Percentiles rank a stretch among this genome's conserved stretches.
Conservation (phyloP, 2,888 invertebrate genomes). For the Chloroclysta siterata region DNA sequence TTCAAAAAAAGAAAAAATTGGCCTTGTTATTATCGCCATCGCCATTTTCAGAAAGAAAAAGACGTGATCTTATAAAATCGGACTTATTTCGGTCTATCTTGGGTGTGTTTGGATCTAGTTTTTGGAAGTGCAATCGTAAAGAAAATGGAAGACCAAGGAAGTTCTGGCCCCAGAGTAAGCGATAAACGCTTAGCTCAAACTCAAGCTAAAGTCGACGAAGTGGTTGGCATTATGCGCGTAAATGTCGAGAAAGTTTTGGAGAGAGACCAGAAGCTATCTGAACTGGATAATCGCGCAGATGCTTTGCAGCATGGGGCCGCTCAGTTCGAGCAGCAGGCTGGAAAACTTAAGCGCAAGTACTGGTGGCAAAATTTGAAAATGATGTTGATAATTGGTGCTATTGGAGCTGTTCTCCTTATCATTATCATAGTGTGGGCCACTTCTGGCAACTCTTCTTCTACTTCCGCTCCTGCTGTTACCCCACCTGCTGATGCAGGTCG, state of each 20-base stretch:
- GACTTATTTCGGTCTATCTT: not conserved
- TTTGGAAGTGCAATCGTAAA: not conserved
- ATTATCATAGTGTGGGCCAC: slow-evolving; percentile 90
- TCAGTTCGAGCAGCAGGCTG: slow-evolving; percentile 98
- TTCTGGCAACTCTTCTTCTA: slow-evolving; percentile 49
- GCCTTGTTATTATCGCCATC: too few species aligned
- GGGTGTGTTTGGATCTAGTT: slow-evolving; percentile 1
- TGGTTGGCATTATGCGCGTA: slow-evolving; percentile 97
- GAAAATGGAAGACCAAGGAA: slow-evolving; percentile 82
- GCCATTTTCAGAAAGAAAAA: too few species aligned
- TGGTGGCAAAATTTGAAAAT: slow-evolving; percentile 99
- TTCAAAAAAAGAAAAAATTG: too few species aligned
- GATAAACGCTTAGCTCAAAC: slow-evolving; percentile 83
- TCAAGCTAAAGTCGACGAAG: slow-evolving; percentile 85
- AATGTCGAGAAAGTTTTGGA: slow-evolving; percentile 99
- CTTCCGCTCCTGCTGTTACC: slow-evolving; percentile 47
- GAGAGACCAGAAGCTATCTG: slow-evolving; percentile 97
- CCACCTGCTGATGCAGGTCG: slow-evolving; percentile 56
- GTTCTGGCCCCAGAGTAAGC: slow-evolving; percentile 77
- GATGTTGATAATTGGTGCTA: slow-evolving; percentile 96
- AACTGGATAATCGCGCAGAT: slow-evolving; percentile 97
- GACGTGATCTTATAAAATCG: too few species aligned
- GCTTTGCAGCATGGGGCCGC: slow-evolving; percentile 97
- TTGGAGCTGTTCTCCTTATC: slow-evolving; percentile 91
- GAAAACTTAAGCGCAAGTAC: slow-evolving; percentile 97